These are phyloP conservation scores for Melanotaenia maccullochi DNA, from an alignment of 2,797 vertebrate genomes.

Conservation along the genomic window DNA sequence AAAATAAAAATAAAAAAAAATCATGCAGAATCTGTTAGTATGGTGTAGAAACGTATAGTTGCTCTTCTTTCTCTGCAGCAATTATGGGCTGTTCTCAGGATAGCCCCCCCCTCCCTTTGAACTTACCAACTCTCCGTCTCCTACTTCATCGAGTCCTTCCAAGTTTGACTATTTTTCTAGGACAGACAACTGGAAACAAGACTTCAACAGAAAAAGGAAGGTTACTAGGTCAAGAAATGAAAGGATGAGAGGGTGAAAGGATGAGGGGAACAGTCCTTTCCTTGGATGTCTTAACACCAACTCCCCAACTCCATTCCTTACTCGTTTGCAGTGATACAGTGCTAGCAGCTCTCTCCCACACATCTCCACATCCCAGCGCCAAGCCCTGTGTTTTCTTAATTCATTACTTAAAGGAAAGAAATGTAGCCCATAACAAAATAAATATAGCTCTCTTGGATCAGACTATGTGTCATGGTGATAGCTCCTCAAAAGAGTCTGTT, in stretches of 20 bases:
- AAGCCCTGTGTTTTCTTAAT: conserved; percentile 83
- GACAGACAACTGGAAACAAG: conserved; percentile 53
- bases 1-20: not conserved
- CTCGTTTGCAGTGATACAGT: conserved; percentile 77
- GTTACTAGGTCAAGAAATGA: conserved; percentile 48
- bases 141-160: conserved; percentile 59
- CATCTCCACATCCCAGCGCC: conserved; percentile 81
- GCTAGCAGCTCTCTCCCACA: conserved; percentile 89
- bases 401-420: conserved; percentile 83
- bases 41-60: not conserved
- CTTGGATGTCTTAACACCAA: conserved; percentile 32
- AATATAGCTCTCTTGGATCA: conserved; percentile 76
- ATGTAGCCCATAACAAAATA: conserved; percentile 80
- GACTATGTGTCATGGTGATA: conserved; percentile 78
- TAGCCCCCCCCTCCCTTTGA: conserved; percentile 29
- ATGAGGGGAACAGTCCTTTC: conserved; percentile 48
- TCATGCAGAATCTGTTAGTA: conserved; percentile 15
- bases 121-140: conserved; percentile 40
- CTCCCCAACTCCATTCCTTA: conserved; percentile 58
- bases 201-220: conserved; percentile 46
- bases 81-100: conserved; percentile 38
- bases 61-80: conserved; percentile 36
- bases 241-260: conserved; percentile 59
- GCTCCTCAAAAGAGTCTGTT: conserved; percentile 76
- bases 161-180: conserved; percentile 54